Evolutionary conservation across 53 echinoderm and acorn worm genomes (phyloP).

Genomic region (Temnopleurus reevesii): DNA sequence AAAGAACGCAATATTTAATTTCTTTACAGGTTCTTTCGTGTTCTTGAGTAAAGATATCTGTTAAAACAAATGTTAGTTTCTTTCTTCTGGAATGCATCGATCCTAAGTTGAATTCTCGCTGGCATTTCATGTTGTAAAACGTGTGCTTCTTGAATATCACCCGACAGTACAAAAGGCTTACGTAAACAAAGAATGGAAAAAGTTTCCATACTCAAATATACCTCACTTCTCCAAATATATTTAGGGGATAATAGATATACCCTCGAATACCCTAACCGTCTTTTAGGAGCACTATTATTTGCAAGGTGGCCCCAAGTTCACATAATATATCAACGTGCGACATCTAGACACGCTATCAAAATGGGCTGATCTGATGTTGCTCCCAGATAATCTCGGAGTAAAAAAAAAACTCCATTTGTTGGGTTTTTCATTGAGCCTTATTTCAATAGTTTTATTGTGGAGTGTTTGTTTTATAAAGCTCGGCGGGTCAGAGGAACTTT

Average conservation of each 20-base stretch:
- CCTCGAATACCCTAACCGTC: constrained; percentile 1
- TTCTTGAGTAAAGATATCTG: not conserved
- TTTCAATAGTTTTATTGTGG: constrained; percentile 38
- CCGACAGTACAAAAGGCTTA: constrained; percentile 5
- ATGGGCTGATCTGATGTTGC: constrained; percentile 25
- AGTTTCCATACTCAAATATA: not conserved
- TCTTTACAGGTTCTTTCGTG: not conserved
- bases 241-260: constrained; percentile 24
- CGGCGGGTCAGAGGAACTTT: constrained; percentile 47
- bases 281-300: not conserved
- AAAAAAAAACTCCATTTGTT: constrained; percentile 44
- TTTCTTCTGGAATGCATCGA: not conserved
- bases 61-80: not conserved
- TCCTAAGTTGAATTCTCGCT: not conserved
- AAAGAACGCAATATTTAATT: not conserved
- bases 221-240: constrained; percentile 34
- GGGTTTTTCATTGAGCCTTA: constrained; percentile 36
- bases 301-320: constrained; percentile 28
- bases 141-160: not conserved
- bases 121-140: not conserved
- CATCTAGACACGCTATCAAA: constrained; percentile 37
- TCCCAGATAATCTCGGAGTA: constrained; percentile 19
- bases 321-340: constrained; percentile 12
- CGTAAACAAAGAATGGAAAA: constrained; percentile 16
- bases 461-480: constrained; percentile 53